phyloP scores from a whole-genome alignment of 2,113 vertebrate species.

The Cichladusa arquata region DNA sequence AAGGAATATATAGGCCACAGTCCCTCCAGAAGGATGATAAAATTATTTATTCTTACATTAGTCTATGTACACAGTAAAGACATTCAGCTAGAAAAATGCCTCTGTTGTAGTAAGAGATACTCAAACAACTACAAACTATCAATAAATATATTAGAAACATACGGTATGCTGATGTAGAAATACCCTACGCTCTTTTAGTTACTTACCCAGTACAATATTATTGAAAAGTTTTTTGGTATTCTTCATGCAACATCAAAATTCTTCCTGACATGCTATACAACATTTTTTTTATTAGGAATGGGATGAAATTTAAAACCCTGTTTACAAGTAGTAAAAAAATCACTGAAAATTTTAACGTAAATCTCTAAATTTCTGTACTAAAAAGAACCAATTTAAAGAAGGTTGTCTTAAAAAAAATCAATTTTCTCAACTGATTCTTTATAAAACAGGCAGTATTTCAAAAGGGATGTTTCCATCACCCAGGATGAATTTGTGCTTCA shows the following conservation, averaged over 20 bases:
- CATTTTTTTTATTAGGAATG: neutral
- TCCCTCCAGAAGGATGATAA: neutral
- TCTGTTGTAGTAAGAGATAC: neutral
- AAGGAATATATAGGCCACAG: neutral
- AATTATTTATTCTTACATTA: constrained; percentile 25
- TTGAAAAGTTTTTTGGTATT: constrained; percentile 14
- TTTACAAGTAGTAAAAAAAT: constrained; percentile 34
- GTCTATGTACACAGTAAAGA: neutral
- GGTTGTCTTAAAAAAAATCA: neutral
- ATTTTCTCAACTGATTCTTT: neutral
- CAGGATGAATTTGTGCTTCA: constrained; percentile 49
- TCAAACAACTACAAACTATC: constrained; percentile 4
- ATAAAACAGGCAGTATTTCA: constrained; percentile 53
- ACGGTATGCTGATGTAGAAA: neutral
- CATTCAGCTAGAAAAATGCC: neutral
- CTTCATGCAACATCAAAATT: constrained; percentile 48
- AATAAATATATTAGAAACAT: constrained; percentile 37
- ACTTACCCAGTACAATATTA: neutral
- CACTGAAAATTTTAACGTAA: neutral
- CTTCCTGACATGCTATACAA: neutral
- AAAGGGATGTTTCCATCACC: neutral
- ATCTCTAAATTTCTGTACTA: neutral
- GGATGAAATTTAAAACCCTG: neutral
- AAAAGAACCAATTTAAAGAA: constrained; percentile 19
- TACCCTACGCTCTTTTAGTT: neutral